Evolutionary conservation across 2,797 vertebrate genomes (phyloP).

Genomic region (Toxotes lorentzi): DNA sequence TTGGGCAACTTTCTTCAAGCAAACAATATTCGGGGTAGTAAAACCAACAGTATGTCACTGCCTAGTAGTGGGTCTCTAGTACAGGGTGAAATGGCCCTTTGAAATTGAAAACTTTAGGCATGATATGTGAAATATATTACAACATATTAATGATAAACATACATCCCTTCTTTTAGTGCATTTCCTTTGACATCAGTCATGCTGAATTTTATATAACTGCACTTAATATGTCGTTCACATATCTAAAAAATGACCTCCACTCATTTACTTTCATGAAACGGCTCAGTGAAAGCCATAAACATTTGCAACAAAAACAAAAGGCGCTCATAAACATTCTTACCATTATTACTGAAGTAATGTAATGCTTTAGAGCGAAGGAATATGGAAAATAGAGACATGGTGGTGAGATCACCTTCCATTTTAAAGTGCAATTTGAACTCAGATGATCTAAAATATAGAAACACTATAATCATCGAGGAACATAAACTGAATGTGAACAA

Average conservation of each 20-base stretch:
- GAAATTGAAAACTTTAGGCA: neutral
- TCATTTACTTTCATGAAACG: conserved; percentile 18
- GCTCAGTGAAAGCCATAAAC: neutral
- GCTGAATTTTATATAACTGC: neutral
- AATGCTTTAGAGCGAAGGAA: neutral
- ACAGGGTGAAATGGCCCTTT: neutral
- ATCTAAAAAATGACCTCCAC: conserved; percentile 14
- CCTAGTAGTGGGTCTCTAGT: neutral
- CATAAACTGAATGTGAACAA: conserved; percentile 48
- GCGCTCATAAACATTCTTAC: conserved; percentile 26
- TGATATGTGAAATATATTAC: neutral
- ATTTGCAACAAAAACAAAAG: conserved; percentile 33
- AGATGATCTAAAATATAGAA: conserved; percentile 38
- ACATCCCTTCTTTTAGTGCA: neutral
- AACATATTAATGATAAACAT: neutral
- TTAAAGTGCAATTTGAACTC: conserved; percentile 16
- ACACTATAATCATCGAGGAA: conserved; percentile 25
- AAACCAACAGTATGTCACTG: neutral
- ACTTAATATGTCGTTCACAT: conserved; percentile 1
- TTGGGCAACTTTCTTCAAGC: neutral
- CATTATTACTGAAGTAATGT: conserved; percentile 22
- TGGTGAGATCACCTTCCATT: conserved; percentile 12
- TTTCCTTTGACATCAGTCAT: neutral
- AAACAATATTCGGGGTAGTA: neutral
- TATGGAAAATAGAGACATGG: neutral